A percentile compares a stretch with the other conserved stretches of the same genome.
Conservation (phyloP, 2,888 invertebrate species). For the Meteorus cinctellus region DNA sequence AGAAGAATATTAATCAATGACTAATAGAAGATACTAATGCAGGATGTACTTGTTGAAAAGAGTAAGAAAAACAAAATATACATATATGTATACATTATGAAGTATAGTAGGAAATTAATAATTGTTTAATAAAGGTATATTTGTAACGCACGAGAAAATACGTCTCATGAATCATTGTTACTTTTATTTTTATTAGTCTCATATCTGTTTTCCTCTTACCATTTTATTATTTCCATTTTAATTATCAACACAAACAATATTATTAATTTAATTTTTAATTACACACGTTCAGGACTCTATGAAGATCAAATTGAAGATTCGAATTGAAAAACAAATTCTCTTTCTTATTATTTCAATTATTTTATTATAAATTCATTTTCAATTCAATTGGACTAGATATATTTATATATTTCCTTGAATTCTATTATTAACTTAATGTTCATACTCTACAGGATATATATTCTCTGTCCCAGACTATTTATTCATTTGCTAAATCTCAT, state of each 20-base stretch:
- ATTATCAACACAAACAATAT: not conserved
- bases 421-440: not conserved
- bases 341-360: not conserved
- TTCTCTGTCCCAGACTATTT: no score
- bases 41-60: slow-evolving; percentile 35
- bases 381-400: slow-evolving; percentile 27
- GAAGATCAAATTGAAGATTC: not conserved
- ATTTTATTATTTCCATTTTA: not conserved
- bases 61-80: slow-evolving; percentile 15
- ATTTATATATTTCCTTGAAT: slow-evolving; percentile 3
- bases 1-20: not conserved
- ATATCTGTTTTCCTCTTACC: not conserved
- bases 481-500: no score
- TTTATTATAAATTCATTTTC: not conserved
- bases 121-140: slow-evolving; percentile 64
- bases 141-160: slow-evolving; percentile 58
- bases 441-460: not conserved
- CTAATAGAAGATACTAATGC: slow-evolving; percentile 4
- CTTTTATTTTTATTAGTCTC: slow-evolving; percentile 21
- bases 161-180: not conserved
- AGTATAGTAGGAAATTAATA: slow-evolving; percentile 26
- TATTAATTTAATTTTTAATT: not conserved
- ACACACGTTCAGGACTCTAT: not conserved
- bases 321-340: slow-evolving; percentile 13
- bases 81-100: slow-evolving; percentile 10